Conservation (phyloP, 2,113 vertebrate genomes). For the Chaenogobius annularis region DNA sequence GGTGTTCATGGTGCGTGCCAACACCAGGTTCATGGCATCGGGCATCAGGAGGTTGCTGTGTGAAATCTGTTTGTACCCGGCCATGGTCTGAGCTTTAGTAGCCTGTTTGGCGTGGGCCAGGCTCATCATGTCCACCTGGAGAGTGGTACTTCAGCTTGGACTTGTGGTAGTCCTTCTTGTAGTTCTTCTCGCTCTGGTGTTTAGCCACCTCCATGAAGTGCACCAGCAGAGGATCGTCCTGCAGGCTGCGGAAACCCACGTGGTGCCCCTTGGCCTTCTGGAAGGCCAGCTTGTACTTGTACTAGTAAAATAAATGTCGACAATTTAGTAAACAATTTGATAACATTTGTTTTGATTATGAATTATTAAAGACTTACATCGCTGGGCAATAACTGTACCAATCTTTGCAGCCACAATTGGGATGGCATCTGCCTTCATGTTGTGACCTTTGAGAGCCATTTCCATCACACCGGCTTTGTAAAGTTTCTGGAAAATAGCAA, state of each 20-base stretch:
- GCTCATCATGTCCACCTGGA: slow-evolving; percentile 82
- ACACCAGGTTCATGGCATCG: slow-evolving; percentile 44
- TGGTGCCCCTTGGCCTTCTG: slow-evolving; percentile 82
- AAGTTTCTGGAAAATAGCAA: slow-evolving; percentile 82
- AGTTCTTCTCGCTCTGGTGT: slow-evolving; percentile 50
- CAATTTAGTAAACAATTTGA: background rate
- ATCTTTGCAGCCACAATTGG: slow-evolving; percentile 88
- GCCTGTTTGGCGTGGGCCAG: slow-evolving; percentile 81
- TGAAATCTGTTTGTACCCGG: slow-evolving; percentile 49
- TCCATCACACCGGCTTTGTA: slow-evolving; percentile 90
- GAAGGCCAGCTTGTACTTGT: slow-evolving; percentile 83
- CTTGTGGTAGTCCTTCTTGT: slow-evolving; percentile 63
- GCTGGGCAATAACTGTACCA: slow-evolving; percentile 89
- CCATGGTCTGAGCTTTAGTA: slow-evolving; percentile 72
- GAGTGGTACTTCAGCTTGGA: slow-evolving; percentile 77
- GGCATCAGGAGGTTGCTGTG: slow-evolving; percentile 46
- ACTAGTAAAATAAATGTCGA: slow-evolving; percentile 58
- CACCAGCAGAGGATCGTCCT: slow-evolving; percentile 62
- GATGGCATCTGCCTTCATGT: slow-evolving; percentile 89
- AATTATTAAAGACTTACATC: slow-evolving; percentile 83
- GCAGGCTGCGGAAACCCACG: slow-evolving; percentile 54
- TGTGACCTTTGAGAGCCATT: slow-evolving; percentile 87
- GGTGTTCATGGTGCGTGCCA: slow-evolving; percentile 76
- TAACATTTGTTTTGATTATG: background rate
- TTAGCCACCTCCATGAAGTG: slow-evolving; percentile 63